These are phyloP conservation scores for Lutraria rhynchaena DNA, from an alignment of 1,140 invertebrate species.

Conservation along the genomic window DNA sequence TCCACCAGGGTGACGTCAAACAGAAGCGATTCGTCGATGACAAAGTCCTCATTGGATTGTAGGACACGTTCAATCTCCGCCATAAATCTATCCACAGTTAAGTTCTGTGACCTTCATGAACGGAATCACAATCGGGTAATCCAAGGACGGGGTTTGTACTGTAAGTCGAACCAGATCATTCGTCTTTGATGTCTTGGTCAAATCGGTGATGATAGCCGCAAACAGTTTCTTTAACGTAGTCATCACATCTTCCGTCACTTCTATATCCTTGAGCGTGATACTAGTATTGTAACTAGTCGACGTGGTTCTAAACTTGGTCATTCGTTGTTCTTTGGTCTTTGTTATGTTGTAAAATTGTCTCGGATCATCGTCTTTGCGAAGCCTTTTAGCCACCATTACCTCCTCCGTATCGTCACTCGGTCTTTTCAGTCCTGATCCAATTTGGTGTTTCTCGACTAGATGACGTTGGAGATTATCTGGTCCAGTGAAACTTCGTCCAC, in stretches of 20 bases:
- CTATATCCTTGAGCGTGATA: no score
- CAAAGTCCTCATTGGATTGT: no score
- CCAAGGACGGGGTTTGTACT: slow-evolving; percentile 23
- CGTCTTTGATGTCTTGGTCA: slow-evolving; percentile 1
- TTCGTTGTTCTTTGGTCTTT: slow-evolving; percentile 7
- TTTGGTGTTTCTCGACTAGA: slow-evolving; percentile 4
- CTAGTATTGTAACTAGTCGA: background rate
- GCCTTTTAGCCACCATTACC: background rate
- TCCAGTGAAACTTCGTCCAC: slow-evolving; percentile 1
- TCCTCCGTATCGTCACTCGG: background rate
- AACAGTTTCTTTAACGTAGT: slow-evolving; percentile 7
- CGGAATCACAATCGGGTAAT: no score
- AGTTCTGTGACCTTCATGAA: background rate
- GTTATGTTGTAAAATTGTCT: background rate
- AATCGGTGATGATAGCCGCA: background rate
- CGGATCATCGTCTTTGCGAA: slow-evolving; percentile 23
- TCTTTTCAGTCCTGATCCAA: background rate
- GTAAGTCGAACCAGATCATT: background rate
- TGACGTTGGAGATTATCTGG: slow-evolving; percentile 19
- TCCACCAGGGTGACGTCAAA: background rate
- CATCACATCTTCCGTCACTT: background rate
- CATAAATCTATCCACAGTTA: slow-evolving; percentile 4
- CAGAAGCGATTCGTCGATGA: background rate
- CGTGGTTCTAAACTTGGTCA: slow-evolving; percentile 2
- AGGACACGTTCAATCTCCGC: background rate